These are phyloP conservation scores for Cetonia aurata DNA, from an alignment of 2,888 invertebrate species.

Conservation along the genomic window DNA sequence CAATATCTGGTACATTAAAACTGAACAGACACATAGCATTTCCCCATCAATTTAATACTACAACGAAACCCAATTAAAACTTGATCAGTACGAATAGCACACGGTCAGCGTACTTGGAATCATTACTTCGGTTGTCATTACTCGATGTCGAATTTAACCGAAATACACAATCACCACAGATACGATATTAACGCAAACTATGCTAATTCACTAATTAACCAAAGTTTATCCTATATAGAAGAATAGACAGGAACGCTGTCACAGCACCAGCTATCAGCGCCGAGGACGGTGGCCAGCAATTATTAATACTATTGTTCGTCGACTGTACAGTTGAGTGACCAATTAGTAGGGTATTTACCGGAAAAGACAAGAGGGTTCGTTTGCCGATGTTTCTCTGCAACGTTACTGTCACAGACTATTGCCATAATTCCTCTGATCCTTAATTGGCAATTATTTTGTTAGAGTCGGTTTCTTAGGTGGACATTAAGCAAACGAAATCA, in stretches of 20 bases:
- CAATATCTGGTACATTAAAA: too few species aligned
- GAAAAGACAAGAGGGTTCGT: conserved; percentile 11
- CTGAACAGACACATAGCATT: too few species aligned
- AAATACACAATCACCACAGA: conserved; percentile 4
- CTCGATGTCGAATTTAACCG: background rate
- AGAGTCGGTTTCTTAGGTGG: too few species aligned
- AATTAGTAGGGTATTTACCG: conserved; percentile 23
- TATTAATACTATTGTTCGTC: conserved; percentile 40
- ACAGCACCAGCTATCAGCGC: conserved; percentile 8
- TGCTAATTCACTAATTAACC: conserved; percentile 53
- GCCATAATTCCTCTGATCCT: too few species aligned
- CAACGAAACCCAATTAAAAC: too few species aligned
- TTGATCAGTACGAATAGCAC: too few species aligned
- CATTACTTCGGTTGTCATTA: background rate
- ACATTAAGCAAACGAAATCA: too few species aligned
- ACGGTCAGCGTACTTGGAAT: too few species aligned
- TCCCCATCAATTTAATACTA: too few species aligned
- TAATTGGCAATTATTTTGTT: too few species aligned
- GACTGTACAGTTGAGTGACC: conserved; percentile 38
- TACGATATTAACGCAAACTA: conserved; percentile 48
- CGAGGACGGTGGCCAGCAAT: conserved; percentile 21
- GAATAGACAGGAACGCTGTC: conserved; percentile 40
- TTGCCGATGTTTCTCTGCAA: background rate
- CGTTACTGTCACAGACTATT: too few species aligned
- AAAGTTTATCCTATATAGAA: conserved; percentile 48